Percentiles rank a stretch among this genome's conserved stretches.
phyloP scores from a whole-genome alignment of 2,888 invertebrate species.

The Cepaea hortensis region DNA sequence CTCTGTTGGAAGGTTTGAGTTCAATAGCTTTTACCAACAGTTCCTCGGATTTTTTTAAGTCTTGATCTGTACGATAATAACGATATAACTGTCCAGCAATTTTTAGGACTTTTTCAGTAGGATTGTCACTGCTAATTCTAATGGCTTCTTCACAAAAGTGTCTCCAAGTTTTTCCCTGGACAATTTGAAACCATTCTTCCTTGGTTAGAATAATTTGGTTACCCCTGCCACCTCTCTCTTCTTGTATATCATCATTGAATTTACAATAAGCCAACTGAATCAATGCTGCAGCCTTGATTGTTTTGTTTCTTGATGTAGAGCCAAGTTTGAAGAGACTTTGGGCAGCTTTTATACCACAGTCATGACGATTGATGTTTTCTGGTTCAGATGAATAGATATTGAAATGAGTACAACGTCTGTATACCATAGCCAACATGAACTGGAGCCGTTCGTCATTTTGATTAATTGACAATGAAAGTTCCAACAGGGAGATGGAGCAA shows the following conservation, averaged over 20 bases:
- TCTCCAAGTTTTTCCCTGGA: background rate
- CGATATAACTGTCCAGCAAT: slow-evolving; percentile 2
- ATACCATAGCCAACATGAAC: slow-evolving; percentile 27
- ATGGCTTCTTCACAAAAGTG: background rate
- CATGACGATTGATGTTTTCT: background rate
- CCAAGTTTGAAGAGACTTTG: background rate
- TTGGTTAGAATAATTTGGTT: background rate
- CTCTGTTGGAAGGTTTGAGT: background rate
- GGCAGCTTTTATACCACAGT: slow-evolving; percentile 3
- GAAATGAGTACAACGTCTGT: slow-evolving; percentile 12
- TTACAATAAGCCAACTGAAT: slow-evolving; percentile 14
- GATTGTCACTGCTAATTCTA: background rate
- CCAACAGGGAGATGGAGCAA: background rate
- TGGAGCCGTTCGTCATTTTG: background rate
- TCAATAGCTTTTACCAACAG: background rate
- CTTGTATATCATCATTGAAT: background rate
- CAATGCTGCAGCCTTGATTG: slow-evolving; percentile 10
- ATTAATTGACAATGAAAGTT: background rate
- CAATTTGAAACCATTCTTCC: background rate
- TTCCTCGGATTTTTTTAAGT: background rate
- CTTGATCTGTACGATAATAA: background rate
- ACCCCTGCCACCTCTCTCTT: background rate
- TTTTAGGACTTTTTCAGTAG: slow-evolving; percentile 10
- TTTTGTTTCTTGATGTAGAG: background rate
- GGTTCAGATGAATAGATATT: background rate